Percentiles rank a stretch among this genome's conserved stretches.
Evolutionary conservation across 1,140 invertebrate species (phyloP).

Genomic region (Drosophila pectinifera): DNA sequence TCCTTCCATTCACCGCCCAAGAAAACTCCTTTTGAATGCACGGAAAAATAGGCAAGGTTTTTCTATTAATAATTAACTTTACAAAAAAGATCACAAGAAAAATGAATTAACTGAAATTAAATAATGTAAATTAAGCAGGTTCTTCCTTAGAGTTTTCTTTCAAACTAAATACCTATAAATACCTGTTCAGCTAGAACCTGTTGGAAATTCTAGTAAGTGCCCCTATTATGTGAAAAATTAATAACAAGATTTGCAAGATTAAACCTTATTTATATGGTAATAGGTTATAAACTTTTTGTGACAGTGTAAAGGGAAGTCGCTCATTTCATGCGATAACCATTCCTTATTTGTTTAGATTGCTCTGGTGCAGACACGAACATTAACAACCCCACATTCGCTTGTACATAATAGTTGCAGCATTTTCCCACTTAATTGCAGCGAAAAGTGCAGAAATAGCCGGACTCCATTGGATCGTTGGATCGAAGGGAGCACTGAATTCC

Average conservation of each 20-base stretch:
- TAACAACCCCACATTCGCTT: slow-evolving; percentile 24
- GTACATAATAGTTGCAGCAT: slow-evolving; percentile 14
- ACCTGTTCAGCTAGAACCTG: not conserved
- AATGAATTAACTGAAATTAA: not conserved
- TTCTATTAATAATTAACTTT: too few species aligned
- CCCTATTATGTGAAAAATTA: too few species aligned
- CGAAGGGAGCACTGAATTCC: slow-evolving; percentile 1
- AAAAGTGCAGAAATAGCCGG: slow-evolving; percentile 40
- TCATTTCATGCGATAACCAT: slow-evolving; percentile 27
- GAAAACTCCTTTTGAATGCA: slow-evolving; percentile 7
- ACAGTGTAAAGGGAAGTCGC: slow-evolving; percentile 15
- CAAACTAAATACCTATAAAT: too few species aligned
- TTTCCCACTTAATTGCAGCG: slow-evolving; percentile 48
- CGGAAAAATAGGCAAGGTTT: too few species aligned
- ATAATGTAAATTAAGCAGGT: not conserved
- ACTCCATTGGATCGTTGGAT: slow-evolving; percentile 4
- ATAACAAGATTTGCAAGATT: too few species aligned
- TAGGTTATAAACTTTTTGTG: too few species aligned
- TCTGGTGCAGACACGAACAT: slow-evolving; percentile 47
- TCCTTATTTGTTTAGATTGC: slow-evolving; percentile 34
- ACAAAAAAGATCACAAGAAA: not conserved
- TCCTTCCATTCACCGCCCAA: slow-evolving; percentile 60
- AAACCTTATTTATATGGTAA: too few species aligned
- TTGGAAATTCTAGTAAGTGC: not conserved
- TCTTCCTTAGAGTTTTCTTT: not conserved